Percentiles rank a stretch among this genome's conserved stretches.
These are phyloP conservation scores for Hirtodrosophila alboralis DNA, from an alignment of 2,888 invertebrate species.

Conservation along the genomic window DNA sequence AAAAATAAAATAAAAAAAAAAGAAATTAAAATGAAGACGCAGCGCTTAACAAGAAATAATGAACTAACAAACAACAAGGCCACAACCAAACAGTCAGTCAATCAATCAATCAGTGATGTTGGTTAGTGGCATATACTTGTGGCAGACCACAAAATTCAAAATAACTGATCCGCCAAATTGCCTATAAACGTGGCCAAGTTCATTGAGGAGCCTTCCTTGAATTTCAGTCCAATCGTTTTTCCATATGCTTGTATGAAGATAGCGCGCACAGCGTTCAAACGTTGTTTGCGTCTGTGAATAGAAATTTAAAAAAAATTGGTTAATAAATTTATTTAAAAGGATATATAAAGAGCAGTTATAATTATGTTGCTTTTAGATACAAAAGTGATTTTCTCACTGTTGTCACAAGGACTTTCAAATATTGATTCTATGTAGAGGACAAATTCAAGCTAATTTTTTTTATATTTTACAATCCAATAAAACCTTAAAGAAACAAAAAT, in stretches of 20 bases:
- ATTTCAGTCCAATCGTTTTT: constrained; percentile 82
- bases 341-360: background rate
- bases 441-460: too few relatives aligned
- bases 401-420: too few relatives aligned
- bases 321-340: background rate
- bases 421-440: too few relatives aligned
- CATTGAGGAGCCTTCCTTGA: constrained; percentile 81
- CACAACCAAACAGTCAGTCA: constrained; percentile 43
- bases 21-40: constrained; percentile 38
- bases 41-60: constrained; percentile 53
- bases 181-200: constrained; percentile 80
- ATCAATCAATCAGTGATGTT: too few relatives aligned
- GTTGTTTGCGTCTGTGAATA: constrained; percentile 76
- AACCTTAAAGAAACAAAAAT: too few relatives aligned
- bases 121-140: constrained; percentile 38
- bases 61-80: constrained; percentile 64
- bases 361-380: too few relatives aligned
- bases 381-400: too few relatives aligned
- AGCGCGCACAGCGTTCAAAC: constrained; percentile 79
- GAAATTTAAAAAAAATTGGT: background rate
- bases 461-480: too few relatives aligned
- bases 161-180: constrained; percentile 75
- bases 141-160: constrained; percentile 40
- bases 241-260: constrained; percentile 81
- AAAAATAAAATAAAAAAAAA: constrained; percentile 40